A percentile compares a stretch with the other conserved stretches of the same genome.
Conservation (phyloP, 2,888 invertebrate species). For the Halocaridina rubra region DNA sequence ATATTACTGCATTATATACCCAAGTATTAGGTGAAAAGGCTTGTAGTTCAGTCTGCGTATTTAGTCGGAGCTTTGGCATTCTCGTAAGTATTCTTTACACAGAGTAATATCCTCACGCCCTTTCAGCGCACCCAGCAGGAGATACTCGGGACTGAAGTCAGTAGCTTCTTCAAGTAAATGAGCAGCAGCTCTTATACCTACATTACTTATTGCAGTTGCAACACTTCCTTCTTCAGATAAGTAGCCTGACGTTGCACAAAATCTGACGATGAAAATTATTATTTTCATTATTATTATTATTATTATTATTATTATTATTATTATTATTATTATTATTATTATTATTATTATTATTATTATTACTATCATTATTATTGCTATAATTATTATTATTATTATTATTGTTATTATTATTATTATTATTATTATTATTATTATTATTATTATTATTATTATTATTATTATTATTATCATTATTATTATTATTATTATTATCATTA, state of each 20-base stretch:
- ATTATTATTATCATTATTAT: no score
- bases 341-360: not conserved
- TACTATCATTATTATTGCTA: no score
- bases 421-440: no score
- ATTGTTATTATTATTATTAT: not conserved
- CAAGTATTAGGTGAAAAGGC: no score
- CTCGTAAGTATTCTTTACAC: not conserved
- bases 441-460: no score
- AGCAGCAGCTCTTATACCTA: conserved; percentile 32
- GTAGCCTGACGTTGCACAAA: conserved; percentile 7
- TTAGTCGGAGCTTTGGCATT: not conserved
- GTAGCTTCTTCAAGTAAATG: not conserved
- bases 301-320: not conserved
- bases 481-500: no score
- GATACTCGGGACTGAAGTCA: not conserved
- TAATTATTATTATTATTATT: no score
- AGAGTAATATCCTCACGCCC: not conserved
- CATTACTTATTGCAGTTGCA: not conserved
- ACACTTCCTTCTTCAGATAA: conserved; percentile 9
- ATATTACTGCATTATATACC: no score
- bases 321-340: not conserved
- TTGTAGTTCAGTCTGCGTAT: no score
- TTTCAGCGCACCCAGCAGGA: conserved; percentile 2
- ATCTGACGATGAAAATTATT: not conserved
- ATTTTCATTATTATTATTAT: no score